Evolutionary conservation across 2,888 invertebrate genomes (phyloP), one percentile per base, ranked within the genome.

Genomic region (Liodrosophila aerea): DNA sequence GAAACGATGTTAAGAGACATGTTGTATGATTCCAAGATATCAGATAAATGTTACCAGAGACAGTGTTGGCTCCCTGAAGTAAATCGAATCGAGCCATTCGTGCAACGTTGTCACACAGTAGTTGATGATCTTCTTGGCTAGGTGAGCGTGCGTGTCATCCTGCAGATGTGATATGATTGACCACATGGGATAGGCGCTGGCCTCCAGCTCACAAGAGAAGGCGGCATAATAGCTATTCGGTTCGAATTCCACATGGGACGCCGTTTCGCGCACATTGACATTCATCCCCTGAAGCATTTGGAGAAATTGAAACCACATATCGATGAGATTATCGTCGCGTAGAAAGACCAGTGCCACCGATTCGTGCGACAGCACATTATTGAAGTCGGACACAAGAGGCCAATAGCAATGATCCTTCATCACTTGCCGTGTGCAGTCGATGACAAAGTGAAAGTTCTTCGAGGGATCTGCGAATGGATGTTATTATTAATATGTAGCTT

Each of bases 331-430:
- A 86, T 95, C 94, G 87, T 98, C 97, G 47, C 94, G 93, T 90
- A 98, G 92, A 88, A 99, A 98, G 87, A 95, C 93, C 74, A 96
- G 90, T 11, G 98, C 98, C 2, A 99, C 97, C 11, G 96, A 95
- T 85, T 94, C 93, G 88, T 99, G 98, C 0, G 97, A 97, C 11
- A 99, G 92, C 47, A 99, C 96, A 89, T 98, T 99, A 88, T 98
- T 98, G 76, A 99, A 93, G 91, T 99, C 98, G 0, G 97, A 98
- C 30, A 98, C 97, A 5, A 98, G 92, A 0, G 98, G 98, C 98
- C 98, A 99, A 90, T 98, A 98, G 90, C 98, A 98, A 89, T 99
- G 98, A 87, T 98, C 97, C 91, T 97, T 97, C 97, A 99, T 98
- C 15, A 98, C 96, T 60, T 95, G 93, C 70, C 94, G 93, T 9